Evolutionary conservation across 2,888 invertebrate species (phyloP), one percentile per base, ranked within the genome.

Genomic region (Tetragonula carbonaria): DNA sequence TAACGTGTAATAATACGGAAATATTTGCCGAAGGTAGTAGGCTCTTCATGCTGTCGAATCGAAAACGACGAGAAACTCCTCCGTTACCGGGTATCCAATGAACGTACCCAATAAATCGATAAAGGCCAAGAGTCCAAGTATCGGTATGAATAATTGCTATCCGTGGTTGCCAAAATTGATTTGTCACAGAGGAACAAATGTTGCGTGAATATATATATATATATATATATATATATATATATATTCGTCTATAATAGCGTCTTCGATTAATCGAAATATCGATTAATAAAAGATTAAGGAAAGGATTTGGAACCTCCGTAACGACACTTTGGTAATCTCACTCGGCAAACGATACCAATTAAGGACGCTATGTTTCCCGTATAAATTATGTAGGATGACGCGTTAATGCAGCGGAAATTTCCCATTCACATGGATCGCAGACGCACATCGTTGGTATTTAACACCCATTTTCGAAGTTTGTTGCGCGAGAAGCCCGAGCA

Each of bases 31-130:
- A 76, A 87, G 72, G 80, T 80, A 33, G 81, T 84, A 82, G 83
- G 85, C 85, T 87, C 86, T 85, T 86, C 86, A 82, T 88, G 86
- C 78, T 66, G 63, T 8, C 70, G 66, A 50, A 72, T 68, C 67
- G 80, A 87, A 88, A 88, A 84, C 70, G 38, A 21, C 16, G 33
- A 28, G 57, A 51, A 8, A 53, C 59, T 23, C 67, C 23, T 53
- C 13, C 13, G n/a, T 38, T 70, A 59, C 33, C 14, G 51, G 45
- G 50, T 80, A 75, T 63, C 78, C 45, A 33, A 33, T 33, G 3
- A 33, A 45, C 45, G 85, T 18, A 55, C 8, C 80, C 82, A 71
- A 85, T 84, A 86, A 89, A 89, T 88, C 90, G 82, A 89, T 88
- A 84, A n/a, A 33, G 73, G 28, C 50, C 33, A 55, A 65, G 21